These are phyloP conservation scores for Bathynomus jamesi DNA, from an alignment of 1,140 invertebrate species.

Conservation along the genomic window DNA sequence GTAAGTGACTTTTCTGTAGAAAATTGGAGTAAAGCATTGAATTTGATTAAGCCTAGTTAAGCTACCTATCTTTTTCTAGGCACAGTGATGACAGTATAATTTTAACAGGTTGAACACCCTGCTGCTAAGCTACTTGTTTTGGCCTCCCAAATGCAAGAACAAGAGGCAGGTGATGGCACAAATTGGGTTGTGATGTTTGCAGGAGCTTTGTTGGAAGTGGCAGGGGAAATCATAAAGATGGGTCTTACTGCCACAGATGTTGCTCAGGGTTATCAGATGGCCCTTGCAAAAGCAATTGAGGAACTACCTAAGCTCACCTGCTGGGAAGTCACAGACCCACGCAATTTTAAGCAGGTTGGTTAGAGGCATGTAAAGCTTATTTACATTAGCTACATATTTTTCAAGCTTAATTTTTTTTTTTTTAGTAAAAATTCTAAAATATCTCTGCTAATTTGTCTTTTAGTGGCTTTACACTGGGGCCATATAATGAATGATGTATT, in stretches of 20 bases:
- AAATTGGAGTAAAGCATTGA: too few relatives aligned
- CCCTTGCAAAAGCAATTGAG: constrained; percentile 79
- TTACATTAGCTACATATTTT: not conserved
- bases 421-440: too few relatives aligned
- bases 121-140: constrained; percentile 95
- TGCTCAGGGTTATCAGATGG: constrained; percentile 87
- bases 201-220: constrained; percentile 81
- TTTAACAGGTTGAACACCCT: constrained; percentile 74
- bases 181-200: constrained; percentile 96
- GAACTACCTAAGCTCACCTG: constrained; percentile 70
- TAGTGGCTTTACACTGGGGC: too few relatives aligned
- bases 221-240: constrained; percentile 83
- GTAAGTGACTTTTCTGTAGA: too few relatives aligned
- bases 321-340: constrained; percentile 71
- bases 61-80: not conserved
- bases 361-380: constrained; percentile 51
- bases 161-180: constrained; percentile 97
- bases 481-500: too few relatives aligned
- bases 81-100: too few relatives aligned
- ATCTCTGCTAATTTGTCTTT: not conserved
- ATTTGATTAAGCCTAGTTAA: too few relatives aligned
- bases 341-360: constrained; percentile 58
- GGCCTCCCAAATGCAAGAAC: constrained; percentile 95
- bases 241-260: constrained; percentile 94
- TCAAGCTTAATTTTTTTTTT: not conserved